Evolutionary conservation across 2,797 vertebrate genomes (phyloP), one percentile per base, ranked within the genome.

Genomic region (Corythornis leucogaster): DNA sequence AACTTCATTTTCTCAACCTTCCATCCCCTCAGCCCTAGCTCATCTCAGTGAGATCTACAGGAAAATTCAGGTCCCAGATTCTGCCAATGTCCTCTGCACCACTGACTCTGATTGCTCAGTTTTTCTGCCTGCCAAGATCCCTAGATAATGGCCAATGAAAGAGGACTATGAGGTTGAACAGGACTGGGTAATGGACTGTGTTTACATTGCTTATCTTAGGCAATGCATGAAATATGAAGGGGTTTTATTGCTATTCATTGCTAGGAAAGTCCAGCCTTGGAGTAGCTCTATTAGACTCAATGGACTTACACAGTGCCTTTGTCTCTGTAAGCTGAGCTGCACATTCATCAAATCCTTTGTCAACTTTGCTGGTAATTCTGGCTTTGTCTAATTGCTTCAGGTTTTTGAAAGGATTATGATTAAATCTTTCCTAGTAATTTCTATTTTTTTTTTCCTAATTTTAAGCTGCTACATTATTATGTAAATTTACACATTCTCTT

Each of bases 291-390:
- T 22, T 46, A 55, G n/a, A 54, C 57, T 83, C 57, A 73, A 68
- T 19, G 43, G 64, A 61, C 51, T 45, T 57, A 18, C n/a, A 31
- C 6, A 21, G 35, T 18, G n/a, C n/a, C 64, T 76, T 88, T 80
- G 84, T 75, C 43, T 81, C 76, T 54, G n/a, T 57, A 66, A 71
- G 40, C 51, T 80, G 68, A 85, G 61, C 75, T 82, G 35, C 68
- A 54, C 68, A 42, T 42, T 77, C 88, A 94, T 81, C 80, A 93
- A 80, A 81, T 67, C 78, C 71, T 90, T 54, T 93, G 86, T 92
- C 71, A 89, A 25, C 38, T 73, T 82, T 33, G 71, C 66, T 70
- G 61, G 57, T 64, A 82, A 74, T 71, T 78, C 61, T 80, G 71
- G 53, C 62, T 93, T 89, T 90, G 38, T 66, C 26, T 87, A 90